A percentile compares a stretch with the other conserved stretches of the same genome.
Conservation (phyloP, 2,888 invertebrate genomes). For the Pelosia muscerda region DNA sequence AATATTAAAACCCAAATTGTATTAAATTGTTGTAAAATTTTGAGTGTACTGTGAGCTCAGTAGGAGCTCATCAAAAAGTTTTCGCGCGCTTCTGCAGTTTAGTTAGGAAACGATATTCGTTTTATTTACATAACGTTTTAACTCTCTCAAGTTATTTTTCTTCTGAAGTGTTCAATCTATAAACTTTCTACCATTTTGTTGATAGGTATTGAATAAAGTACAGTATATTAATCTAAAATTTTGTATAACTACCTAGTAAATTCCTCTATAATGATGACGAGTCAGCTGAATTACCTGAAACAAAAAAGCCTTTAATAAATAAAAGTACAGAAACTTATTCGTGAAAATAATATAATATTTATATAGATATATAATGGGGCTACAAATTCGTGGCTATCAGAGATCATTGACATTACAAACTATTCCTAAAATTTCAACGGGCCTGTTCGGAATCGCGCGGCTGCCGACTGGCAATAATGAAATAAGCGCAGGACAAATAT, state of each 20-base stretch:
- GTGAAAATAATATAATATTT: slow-evolving; percentile 26
- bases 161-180: slow-evolving; percentile 70
- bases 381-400: slow-evolving; percentile 44
- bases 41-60: slow-evolving; percentile 57
- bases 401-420: slow-evolving; percentile 57
- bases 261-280: background rate
- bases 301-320: slow-evolving; percentile 38
- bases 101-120: slow-evolving; percentile 76
- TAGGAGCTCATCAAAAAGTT: slow-evolving; percentile 76
- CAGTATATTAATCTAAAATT: background rate
- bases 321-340: slow-evolving; percentile 1
- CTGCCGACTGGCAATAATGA: slow-evolving; percentile 83
- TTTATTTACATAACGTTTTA: slow-evolving; percentile 76
- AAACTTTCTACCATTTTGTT: slow-evolving; percentile 55
- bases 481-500: slow-evolving; percentile 86
- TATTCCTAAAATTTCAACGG: slow-evolving; percentile 68
- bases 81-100: slow-evolving; percentile 72
- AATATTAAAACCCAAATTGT: background rate
- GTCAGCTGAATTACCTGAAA: slow-evolving; percentile 62
- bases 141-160: slow-evolving; percentile 70
- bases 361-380: slow-evolving; percentile 31
- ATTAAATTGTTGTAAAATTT: slow-evolving; percentile 47
- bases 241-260: background rate
- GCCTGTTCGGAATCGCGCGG: slow-evolving; percentile 69
- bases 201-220: background rate